Conservation (phyloP, 2,113 vertebrate species). For the Ammodytes dubius region DNA sequence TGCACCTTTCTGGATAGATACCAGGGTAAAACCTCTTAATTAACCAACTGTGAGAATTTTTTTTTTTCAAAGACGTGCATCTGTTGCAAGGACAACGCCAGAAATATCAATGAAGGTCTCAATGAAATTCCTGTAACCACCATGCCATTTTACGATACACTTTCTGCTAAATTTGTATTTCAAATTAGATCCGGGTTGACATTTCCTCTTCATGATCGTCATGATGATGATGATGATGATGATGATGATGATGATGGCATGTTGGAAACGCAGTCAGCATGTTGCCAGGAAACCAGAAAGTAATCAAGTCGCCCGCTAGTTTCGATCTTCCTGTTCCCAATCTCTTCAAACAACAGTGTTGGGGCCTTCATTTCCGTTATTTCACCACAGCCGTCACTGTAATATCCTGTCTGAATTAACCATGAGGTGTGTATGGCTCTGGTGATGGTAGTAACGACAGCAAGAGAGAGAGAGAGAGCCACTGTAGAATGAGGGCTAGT, state of each 20-base stretch:
- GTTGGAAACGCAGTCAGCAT: slow-evolving; percentile 29
- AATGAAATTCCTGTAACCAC: slow-evolving; percentile 8
- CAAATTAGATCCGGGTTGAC: slow-evolving; percentile 12
- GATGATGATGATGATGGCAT: slow-evolving; percentile 15
- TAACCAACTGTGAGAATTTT: background rate
- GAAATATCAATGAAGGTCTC: background rate
- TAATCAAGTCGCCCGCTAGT: slow-evolving; percentile 24
- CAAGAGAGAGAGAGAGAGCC: slow-evolving; percentile 18
- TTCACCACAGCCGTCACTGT: slow-evolving; percentile 28
- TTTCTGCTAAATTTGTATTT: slow-evolving; percentile 29
- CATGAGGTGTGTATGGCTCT: slow-evolving; percentile 37
- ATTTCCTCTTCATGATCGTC: slow-evolving; percentile 37
- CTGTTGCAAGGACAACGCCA: background rate
- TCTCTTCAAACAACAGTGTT: slow-evolving; percentile 31
- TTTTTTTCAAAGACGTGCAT: background rate
- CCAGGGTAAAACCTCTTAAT: background rate
- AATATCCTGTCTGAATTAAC: slow-evolving; percentile 64
- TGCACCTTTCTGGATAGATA: background rate
- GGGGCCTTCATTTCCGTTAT: slow-evolving; percentile 54
- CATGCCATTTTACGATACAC: background rate
- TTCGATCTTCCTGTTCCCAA: slow-evolving; percentile 17
- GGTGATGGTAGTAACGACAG: background rate
- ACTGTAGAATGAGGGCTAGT: slow-evolving; percentile 10
- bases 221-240: slow-evolving; percentile 24
- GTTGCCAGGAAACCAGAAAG: slow-evolving; percentile 58